Percentiles rank a stretch among this genome's conserved stretches.
Conservation (phyloP, 2,113 vertebrate genomes). For the Brachyistius frenatus region DNA sequence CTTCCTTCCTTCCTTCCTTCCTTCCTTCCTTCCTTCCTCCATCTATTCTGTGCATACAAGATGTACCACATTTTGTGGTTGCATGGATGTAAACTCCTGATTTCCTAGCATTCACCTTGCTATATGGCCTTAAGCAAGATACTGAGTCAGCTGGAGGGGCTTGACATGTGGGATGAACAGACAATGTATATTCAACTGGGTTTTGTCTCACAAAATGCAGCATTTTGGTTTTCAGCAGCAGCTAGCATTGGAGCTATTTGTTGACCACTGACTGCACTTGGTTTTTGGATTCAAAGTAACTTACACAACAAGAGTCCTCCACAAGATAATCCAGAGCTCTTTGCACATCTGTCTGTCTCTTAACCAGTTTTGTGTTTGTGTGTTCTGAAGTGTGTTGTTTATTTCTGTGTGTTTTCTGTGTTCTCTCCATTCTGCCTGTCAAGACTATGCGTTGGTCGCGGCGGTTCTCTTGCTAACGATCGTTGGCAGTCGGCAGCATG, state of each 20-base stretch:
- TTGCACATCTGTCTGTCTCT: constrained; percentile 4
- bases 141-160: too few relatives aligned
- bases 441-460: constrained; percentile 46
- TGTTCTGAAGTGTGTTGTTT: constrained; percentile 8
- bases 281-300: not conserved
- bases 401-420: constrained; percentile 16
- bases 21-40: too few relatives aligned
- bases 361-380: not conserved
- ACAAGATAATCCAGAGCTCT: not conserved
- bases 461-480: constrained; percentile 80
- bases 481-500: constrained; percentile 86
- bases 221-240: not conserved
- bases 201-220: too few relatives aligned
- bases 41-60: too few relatives aligned
- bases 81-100: too few relatives aligned
- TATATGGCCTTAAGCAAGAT: too few relatives aligned
- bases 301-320: not conserved
- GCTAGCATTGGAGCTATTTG: not conserved
- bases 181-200: too few relatives aligned
- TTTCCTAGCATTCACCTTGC: too few relatives aligned
- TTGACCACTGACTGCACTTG: not conserved
- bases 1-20: too few relatives aligned
- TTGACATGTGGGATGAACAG: too few relatives aligned
- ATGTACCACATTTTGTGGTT: too few relatives aligned
- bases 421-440: constrained; percentile 34